phyloP scores from a whole-genome alignment of 2,888 invertebrate genomes.

The Scotopteryx bipunctaria region DNA sequence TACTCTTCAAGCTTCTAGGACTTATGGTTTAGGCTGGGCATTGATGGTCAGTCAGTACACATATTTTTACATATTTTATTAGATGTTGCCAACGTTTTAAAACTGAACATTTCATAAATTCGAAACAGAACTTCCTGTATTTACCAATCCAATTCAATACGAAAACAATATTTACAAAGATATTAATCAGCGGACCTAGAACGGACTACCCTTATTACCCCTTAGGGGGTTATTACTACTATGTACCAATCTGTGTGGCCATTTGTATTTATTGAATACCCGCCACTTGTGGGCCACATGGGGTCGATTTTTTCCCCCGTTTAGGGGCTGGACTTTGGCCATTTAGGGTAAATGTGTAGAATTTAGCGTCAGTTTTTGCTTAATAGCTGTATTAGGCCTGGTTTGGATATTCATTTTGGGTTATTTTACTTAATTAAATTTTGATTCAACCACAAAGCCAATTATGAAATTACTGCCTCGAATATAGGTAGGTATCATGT shows the following conservation, averaged over 20 bases:
- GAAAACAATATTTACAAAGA: constrained; percentile 49
- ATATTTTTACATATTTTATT: too few relatives aligned
- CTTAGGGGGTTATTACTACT: constrained; percentile 52
- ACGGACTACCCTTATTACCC: constrained; percentile 57
- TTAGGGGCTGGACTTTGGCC: constrained; percentile 21
- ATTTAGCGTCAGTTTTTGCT: background rate
- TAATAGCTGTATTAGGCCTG: too few relatives aligned
- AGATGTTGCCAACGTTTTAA: too few relatives aligned
- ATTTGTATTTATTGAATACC: constrained; percentile 43
- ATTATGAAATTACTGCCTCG: too few relatives aligned
- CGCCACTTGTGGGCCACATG: constrained; percentile 33
- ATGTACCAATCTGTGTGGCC: constrained; percentile 13
- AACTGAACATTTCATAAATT: too few relatives aligned
- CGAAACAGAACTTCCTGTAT: constrained; percentile 17
- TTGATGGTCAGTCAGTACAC: too few relatives aligned
- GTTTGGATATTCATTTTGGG: too few relatives aligned
- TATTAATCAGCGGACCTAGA: constrained; percentile 55
- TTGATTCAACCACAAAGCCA: too few relatives aligned
- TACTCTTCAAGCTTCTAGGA: too few relatives aligned
- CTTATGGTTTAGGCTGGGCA: too few relatives aligned
- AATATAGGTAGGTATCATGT: too few relatives aligned
- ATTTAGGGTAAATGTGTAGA: constrained; percentile 18
- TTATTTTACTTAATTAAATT: too few relatives aligned
- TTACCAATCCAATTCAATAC: constrained; percentile 12
- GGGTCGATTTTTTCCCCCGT: constrained; percentile 29